Conservation (phyloP, 2,113 vertebrate species). For the Zosterops hypoxanthus region DNA sequence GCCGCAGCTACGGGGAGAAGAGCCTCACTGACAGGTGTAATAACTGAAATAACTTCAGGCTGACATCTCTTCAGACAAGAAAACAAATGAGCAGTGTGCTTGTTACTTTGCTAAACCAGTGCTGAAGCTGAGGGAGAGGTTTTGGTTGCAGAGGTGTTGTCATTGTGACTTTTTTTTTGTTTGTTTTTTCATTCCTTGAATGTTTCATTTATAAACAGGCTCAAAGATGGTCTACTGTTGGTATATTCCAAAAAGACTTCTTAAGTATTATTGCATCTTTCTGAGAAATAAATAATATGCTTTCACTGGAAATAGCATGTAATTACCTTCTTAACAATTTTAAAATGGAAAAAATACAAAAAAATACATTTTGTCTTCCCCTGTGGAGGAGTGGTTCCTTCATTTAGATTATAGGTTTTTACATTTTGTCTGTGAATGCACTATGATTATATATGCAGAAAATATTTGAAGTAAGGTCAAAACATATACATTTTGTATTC, state of each 20-base stretch:
- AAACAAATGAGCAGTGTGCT: background rate
- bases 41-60: background rate
- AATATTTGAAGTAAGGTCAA: background rate
- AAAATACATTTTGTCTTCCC: background rate
- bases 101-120: background rate
- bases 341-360: background rate
- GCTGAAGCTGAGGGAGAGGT: fast-evolving
- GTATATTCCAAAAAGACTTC: background rate
- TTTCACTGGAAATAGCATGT: background rate
- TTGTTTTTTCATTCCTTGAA: background rate
- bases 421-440: background rate
- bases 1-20: background rate
- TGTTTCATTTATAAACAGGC: background rate
- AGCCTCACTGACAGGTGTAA: background rate
- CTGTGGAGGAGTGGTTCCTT: background rate
- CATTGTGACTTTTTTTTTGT: background rate
- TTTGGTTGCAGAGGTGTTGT: background rate
- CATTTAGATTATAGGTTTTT: constrained; percentile 12
- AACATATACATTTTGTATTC: background rate
- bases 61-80: background rate
- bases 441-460: constrained; percentile 23
- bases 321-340: background rate
- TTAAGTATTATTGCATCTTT: background rate
- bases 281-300: background rate
- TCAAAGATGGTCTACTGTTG: background rate